Conservation (phyloP, 1,140 invertebrate genomes). For the Cardiocondyla obscurior region DNA sequence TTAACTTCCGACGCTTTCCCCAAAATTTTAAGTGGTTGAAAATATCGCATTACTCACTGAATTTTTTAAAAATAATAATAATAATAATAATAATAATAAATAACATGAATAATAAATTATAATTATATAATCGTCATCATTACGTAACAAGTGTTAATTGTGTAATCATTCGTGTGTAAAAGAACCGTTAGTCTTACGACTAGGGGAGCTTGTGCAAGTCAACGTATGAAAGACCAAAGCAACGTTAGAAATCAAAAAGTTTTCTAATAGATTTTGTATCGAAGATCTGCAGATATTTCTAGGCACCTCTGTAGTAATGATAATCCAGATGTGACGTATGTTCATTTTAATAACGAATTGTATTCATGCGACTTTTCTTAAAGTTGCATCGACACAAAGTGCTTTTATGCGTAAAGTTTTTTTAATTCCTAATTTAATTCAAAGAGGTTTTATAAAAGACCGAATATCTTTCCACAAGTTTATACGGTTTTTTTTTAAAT, state of each 20-base stretch:
- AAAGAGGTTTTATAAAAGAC: neutral
- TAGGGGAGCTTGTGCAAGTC: conserved; percentile 48
- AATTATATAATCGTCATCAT: conserved; percentile 46
- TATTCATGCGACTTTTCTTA: conserved; percentile 3
- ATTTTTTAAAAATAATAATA: conserved; percentile 10
- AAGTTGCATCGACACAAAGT: neutral
- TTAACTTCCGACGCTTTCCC: neutral
- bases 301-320: conserved; percentile 44
- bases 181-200: conserved; percentile 9
- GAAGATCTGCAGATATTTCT: conserved; percentile 54
- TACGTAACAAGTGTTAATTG: conserved; percentile 57
- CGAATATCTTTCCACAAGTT: neutral
- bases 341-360: neutral
- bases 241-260: conserved; percentile 32
- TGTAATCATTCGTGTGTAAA: conserved; percentile 50
- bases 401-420: neutral
- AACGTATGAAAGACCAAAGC: conserved; percentile 17
- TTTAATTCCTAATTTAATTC: neutral
- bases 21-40: neutral
- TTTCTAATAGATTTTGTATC: conserved; percentile 65
- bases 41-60: conserved; percentile 29
- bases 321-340: neutral
- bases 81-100: conserved; percentile 54
- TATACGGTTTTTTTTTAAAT: neutral
- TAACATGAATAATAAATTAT: conserved; percentile 54